Evolutionary conservation across 1,140 invertebrate species (phyloP), one percentile per base, ranked within the genome.

Genomic region (Mactra quadrangularis): DNA sequence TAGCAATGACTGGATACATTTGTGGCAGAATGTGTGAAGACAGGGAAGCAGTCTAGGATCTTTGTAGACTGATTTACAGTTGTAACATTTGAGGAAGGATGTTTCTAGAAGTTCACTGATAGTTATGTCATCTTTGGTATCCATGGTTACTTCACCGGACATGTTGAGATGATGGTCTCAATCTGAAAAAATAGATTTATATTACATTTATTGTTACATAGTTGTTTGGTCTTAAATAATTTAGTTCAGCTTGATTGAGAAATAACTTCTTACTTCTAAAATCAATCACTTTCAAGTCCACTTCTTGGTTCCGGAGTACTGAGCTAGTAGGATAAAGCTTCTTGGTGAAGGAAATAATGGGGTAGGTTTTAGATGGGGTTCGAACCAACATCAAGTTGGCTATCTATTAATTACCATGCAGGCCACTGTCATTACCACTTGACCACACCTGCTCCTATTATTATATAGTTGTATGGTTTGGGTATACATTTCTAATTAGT

Each of bases 21-120:
- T 35, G 6, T 71, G 35, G 68, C 91, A 92, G 52, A 90, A 87
- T n/a, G 86, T 86, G 82, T 92, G 90, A 7, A 92, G 83, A 74
- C 91, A 92, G 11, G 91, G 90, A 17, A 92, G 85, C 57, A 92
- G 74, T 31, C 84, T 78, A 25, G 90, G 89, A 15, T 77, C 50
- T 41, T 81, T 52, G 75, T 85, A 91, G 27, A 66, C 59, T 22
- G 84, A 15, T 25, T 84, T 78, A 81, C 91, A 92, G 27, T 82
- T 75, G 13, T 68, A 52, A 84, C 91, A 92, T 35, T 75, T 77
- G 31, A 92, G 84, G 75, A 91, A 88, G 41, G 87, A 86, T 22
- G 88, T 87, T 25, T 87, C 84, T 1, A 91, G 31, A 25, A 91
- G 47, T 59, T 91, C 85, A 27, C 83, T 70, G 17, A 87, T 55